Percentiles rank a stretch among this genome's conserved stretches.
These are phyloP conservation scores for Mus pahari DNA, from an alignment of 2,113 vertebrate species.

Conservation along the genomic window DNA sequence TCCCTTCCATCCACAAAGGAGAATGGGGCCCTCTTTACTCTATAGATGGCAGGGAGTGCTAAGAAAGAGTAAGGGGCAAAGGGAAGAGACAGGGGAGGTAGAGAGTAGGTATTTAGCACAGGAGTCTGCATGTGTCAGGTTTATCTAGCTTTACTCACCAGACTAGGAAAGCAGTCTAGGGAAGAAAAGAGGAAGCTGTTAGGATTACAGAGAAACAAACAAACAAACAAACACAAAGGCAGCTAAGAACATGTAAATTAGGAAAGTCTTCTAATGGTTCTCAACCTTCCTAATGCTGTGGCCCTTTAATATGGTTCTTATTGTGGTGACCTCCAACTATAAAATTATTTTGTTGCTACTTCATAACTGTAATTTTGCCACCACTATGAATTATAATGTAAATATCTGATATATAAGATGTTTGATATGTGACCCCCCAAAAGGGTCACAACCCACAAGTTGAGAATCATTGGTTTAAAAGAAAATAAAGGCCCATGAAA, in stretches of 20 bases:
- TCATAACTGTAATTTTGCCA: background rate
- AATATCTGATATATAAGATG: background rate
- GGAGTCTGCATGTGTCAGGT: background rate
- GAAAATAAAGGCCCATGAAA: background rate
- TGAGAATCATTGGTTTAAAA: background rate
- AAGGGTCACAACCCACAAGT: background rate
- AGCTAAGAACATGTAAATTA: background rate
- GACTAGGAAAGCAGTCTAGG: background rate
- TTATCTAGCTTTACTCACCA: background rate
- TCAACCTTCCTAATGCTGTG: background rate
- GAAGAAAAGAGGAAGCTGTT: background rate
- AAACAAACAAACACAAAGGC: background rate
- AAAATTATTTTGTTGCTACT: background rate
- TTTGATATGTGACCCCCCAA: background rate
- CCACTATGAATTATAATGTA: background rate
- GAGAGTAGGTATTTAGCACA: background rate
- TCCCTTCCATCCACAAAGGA: background rate
- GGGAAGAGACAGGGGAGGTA: fast-evolving
- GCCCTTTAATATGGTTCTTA: no score
- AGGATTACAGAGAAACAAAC: background rate
- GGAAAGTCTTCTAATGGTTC: background rate
- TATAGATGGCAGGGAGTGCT: background rate
- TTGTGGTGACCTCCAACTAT: background rate
- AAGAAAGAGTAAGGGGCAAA: background rate
- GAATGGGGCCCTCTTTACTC: background rate